A percentile compares a stretch with the other conserved stretches of the same genome.
These are phyloP conservation scores for Amblyteles armatorius DNA, from an alignment of 2,888 invertebrate species.

Conservation along the genomic window DNA sequence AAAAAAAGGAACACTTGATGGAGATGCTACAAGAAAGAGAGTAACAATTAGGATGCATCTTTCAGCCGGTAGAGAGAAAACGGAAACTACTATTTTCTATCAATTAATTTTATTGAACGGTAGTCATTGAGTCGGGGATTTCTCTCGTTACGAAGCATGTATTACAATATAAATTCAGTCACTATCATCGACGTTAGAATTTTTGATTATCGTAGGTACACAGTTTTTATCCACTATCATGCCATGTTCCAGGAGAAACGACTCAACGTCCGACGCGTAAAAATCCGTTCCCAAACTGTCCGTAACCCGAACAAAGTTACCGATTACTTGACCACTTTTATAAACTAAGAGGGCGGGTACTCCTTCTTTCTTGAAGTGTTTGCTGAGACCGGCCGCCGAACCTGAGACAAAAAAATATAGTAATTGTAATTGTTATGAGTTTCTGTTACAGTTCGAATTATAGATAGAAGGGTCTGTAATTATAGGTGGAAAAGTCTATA, in stretches of 20 bases:
- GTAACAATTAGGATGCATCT: neutral
- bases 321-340: conserved; percentile 95
- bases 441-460: neutral
- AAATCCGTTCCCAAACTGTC: conserved; percentile 97
- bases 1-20: conserved; percentile 82
- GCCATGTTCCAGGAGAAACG: conserved; percentile 94
- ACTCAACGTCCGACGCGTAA: conserved; percentile 95
- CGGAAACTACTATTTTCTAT: neutral
- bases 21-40: conserved; percentile 62
- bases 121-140: neutral
- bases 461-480: too few relatives aligned
- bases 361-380: conserved; percentile 93
- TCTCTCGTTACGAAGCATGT: neutral
- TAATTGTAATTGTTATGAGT: neutral
- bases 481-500: neutral
- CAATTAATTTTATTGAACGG: neutral
- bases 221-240: conserved; percentile 90
- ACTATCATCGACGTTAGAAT: conserved; percentile 81
- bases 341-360: conserved; percentile 97
- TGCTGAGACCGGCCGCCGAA: conserved; percentile 93
- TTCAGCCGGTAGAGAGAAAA: neutral
- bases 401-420: conserved; percentile 82
- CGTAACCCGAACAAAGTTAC: conserved; percentile 95
- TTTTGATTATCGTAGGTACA: conserved; percentile 85
- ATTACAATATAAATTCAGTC: conserved; percentile 71